Conservation (phyloP, 2,888 invertebrate genomes). For the Adineta ricciae region DNA sequence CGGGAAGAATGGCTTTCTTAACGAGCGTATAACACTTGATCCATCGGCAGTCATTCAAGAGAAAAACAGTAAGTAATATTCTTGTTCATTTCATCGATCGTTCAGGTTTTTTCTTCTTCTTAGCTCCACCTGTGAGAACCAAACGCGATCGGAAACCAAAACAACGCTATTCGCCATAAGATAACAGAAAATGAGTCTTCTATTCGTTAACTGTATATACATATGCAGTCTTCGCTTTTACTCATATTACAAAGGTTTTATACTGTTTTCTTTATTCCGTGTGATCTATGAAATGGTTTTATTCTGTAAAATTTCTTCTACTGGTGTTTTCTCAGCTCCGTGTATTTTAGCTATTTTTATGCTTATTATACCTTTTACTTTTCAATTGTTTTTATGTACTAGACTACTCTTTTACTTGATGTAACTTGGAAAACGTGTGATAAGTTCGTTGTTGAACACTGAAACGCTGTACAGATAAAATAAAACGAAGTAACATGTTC, state of each 20-base stretch:
- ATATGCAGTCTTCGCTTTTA: background rate
- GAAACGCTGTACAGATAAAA: background rate
- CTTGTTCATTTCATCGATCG: background rate
- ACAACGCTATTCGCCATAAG: background rate
- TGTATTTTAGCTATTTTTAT: background rate
- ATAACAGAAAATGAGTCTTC: background rate
- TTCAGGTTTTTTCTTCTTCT: background rate
- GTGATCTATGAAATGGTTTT: background rate
- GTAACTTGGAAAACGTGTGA: background rate
- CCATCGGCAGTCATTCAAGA: background rate
- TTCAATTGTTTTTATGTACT: background rate
- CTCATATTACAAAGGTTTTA: background rate
- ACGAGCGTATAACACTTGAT: background rate
- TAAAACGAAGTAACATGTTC: background rate
- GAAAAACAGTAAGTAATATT: background rate
- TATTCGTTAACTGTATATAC: background rate
- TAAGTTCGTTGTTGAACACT: background rate
- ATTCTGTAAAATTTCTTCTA: background rate
- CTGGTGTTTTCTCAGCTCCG: background rate
- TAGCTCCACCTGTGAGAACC: background rate
- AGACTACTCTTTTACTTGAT: background rate
- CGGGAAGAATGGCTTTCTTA: background rate
- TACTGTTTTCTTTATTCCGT: background rate
- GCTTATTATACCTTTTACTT: background rate
- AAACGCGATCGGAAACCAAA: background rate